Evolutionary conservation across 2,888 invertebrate species (phyloP), one percentile per base, ranked within the genome.

Genomic region (Glaucopsyche alexis): DNA sequence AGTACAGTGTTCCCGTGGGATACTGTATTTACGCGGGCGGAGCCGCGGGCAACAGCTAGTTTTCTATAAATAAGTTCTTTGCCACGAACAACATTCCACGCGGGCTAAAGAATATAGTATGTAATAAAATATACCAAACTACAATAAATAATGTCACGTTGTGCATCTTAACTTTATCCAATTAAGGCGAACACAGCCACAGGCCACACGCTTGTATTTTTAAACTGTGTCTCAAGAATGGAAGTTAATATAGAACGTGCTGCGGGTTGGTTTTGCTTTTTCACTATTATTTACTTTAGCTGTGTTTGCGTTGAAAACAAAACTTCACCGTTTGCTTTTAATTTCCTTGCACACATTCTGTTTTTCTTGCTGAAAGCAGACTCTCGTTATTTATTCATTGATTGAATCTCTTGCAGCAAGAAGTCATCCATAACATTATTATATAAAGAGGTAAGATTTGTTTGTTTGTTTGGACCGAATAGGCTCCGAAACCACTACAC

Each of bases 351-450:
- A 55, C 9, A 55, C 52, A 55, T 55, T 55, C 8, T 42, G 42
- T 42, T 42, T 42, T 42, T 42, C 16, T 55, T 19, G 55, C 11
- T 55, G 19, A 19, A 55, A 55, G 55, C 19, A 55, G 55, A 55
- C 42, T 42, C 42, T 16, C 55, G 16, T 16, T 55, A 8, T 55
- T 55, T 55, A 55, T 55, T 55, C 9, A 55, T 19, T 19, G 55
- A 55, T 55, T 16, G 55, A 11, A 55, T 55, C 19, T 55, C 55
- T 19, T 55, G 55, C 55, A 55, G 55, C 55, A 11, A 55, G 16
- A 3, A 19, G 9, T 55, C 55, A 55, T 55, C 55, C 4, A 16
- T 4, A 29, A 2, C 4, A 29, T 2, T 4, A 29, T 29, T 29
- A 29, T 29, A 29, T 29, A 29, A 29, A 29, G 2, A 29, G 29